These are phyloP conservation scores for Craseonycteris thonglongyai DNA, from an alignment of 2,113 vertebrate species.

Conservation along the genomic window DNA sequence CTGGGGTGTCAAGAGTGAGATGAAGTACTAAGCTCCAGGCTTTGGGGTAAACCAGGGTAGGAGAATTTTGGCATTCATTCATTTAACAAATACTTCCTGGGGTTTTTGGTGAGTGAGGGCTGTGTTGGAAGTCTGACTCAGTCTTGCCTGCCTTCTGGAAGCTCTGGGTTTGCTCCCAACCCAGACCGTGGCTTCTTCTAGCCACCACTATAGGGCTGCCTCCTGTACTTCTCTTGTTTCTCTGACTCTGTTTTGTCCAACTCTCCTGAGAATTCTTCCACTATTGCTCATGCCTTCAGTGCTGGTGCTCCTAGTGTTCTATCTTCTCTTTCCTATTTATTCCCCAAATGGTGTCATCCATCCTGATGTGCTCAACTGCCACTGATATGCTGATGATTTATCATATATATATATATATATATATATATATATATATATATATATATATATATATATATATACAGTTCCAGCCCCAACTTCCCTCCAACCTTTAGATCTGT, in stretches of 20 bases:
- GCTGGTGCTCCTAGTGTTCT: neutral
- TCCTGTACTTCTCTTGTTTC: neutral
- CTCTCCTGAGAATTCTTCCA: neutral
- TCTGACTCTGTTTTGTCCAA: neutral
- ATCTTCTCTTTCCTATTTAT: neutral
- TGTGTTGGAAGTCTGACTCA: constrained; percentile 13
- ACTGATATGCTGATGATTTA: constrained; percentile 6
- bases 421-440: neutral
- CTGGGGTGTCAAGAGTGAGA: neutral
- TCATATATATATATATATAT: constrained; percentile 4
- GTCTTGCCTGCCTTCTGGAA: neutral
- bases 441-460: neutral
- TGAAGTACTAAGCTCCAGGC: neutral
- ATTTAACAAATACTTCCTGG: neutral
- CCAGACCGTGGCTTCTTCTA: neutral
- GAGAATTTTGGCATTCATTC: neutral
- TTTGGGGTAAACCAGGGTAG: neutral
- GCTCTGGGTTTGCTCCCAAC: neutral
- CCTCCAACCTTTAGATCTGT: neutral
- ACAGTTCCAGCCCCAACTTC: neutral
- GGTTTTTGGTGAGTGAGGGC: neutral
- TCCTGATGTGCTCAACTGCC: neutral
- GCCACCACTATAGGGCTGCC: neutral
- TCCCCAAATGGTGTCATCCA: neutral
- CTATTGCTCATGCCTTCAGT: neutral